Percentiles rank a stretch among this genome's conserved stretches.
Conservation (phyloP, 2,888 invertebrate genomes). For the Phyllotreta striolata region DNA sequence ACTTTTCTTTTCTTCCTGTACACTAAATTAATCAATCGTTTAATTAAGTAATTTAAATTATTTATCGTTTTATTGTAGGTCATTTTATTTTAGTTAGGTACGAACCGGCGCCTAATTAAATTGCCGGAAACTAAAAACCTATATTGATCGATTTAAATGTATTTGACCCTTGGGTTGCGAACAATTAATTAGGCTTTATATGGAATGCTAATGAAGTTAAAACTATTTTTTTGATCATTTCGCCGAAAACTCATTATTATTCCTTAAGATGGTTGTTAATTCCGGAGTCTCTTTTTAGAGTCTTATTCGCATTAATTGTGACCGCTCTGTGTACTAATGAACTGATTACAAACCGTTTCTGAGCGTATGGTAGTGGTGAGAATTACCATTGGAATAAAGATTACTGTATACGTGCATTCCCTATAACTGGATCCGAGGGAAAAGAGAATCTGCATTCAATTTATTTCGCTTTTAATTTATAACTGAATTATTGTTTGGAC, state of each 20-base stretch:
- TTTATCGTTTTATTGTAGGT: too few species aligned
- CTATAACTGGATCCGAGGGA: conserved; percentile 12
- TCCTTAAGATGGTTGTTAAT: conserved; percentile 22
- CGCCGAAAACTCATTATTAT: conserved; percentile 15
- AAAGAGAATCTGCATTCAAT: conserved; percentile 14
- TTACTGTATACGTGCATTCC: conserved; percentile 20
- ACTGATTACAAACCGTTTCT: conserved; percentile 21
- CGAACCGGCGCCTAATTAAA: too few species aligned
- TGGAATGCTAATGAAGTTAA: not conserved
- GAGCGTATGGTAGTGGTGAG: conserved; percentile 21
- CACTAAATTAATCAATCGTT: too few species aligned
- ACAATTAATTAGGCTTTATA: not conserved
- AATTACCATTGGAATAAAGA: conserved; percentile 26
- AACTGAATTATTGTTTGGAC: conserved; percentile 7
- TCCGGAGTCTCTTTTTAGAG: conserved; percentile 12
- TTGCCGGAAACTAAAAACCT: too few species aligned
- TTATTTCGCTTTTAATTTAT: conserved; percentile 8
- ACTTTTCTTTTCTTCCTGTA: too few species aligned
- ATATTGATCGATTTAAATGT: too few species aligned
- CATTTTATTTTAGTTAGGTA: too few species aligned
- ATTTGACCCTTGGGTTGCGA: too few species aligned
- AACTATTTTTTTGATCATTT: conserved; percentile 5
- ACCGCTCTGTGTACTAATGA: conserved; percentile 21
- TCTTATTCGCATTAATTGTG: conserved; percentile 19
- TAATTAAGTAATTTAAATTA: too few species aligned